Base-by-base conservation (phyloP, 2,888 invertebrate genomes). In the Euzetes globulus region DNA sequence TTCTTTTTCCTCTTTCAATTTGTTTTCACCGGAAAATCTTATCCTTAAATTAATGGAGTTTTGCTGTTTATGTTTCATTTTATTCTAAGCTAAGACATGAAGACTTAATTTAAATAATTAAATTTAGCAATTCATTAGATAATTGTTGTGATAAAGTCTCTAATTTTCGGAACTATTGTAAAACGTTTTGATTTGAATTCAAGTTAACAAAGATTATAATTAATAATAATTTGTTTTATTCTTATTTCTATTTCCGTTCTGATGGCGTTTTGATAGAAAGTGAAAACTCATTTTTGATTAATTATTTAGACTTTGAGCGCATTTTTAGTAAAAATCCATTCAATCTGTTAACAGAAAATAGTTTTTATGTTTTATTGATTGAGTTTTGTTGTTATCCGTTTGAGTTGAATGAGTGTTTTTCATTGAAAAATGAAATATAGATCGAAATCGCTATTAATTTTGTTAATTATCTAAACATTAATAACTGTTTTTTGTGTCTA, bases 191-290 rank as follows among this genome's bases (percentile, higher is more conserved):
- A 45, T 33, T 45, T 33, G 6, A 68, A 13, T 68, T 9, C 11
- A 68, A 68, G n/a, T n/a, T 68, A 68, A 29, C 22, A 15, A 17
- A 68, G 1, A 13, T 68, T 58, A 33, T 68, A 68, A 29, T 68
- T 29, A 41, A 41, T 41, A n/a, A 41, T 15, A 33, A 11, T 68
- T 33, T 29, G 1, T 58, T 1, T 25, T 58, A 13, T 25, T 58
- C 58, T 25, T 58, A 9, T 25, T 58, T 33, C 33, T 50, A 50
- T 50, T 50, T 50, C 13, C n/a, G 50, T n/a, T 50, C 50, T 3
- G 15, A 50, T 50, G 13, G 4, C 13, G 13, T 50, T n/a, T 50
- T n/a, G 15, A 50, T 13, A 50, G 15, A 33, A n/a, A 65, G n/a
- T 25, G 25, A 25, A 25, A n/a, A n/a, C n/a, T n/a, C n/a, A n/a